Evolutionary conservation across 1,140 invertebrate species (phyloP).

Genomic region (Atta colombica): DNA sequence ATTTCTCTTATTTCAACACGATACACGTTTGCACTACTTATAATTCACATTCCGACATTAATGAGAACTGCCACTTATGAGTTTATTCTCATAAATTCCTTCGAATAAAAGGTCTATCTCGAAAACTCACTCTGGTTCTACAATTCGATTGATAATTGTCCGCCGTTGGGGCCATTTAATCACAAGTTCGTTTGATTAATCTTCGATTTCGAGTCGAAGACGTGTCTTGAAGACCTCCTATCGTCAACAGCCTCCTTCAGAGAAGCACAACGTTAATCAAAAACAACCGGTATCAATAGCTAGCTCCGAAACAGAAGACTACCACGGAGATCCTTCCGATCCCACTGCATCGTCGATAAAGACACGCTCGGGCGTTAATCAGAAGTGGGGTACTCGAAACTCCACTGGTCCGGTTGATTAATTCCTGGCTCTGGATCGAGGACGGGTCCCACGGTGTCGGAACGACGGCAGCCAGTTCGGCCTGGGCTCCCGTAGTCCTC

Average conservation of each 20-base stretch:
- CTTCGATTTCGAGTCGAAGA: slow-evolving; percentile 22
- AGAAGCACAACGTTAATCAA: slow-evolving; percentile 11
- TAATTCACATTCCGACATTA: background rate
- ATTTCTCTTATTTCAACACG: background rate
- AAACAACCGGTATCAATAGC: slow-evolving; percentile 19
- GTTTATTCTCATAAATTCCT: background rate
- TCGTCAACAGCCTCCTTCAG: slow-evolving; percentile 32
- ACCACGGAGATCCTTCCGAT: slow-evolving; percentile 18
- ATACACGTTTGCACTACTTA: background rate
- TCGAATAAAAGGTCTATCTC: slow-evolving; percentile 12
- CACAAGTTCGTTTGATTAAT: slow-evolving; percentile 36
- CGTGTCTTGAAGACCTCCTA: slow-evolving; percentile 27
- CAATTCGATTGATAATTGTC: background rate
- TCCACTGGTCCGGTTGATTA: slow-evolving; percentile 59
- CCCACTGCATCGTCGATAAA: background rate
- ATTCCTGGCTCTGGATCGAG: slow-evolving; percentile 62
- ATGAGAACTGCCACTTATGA: background rate
- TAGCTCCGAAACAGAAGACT: background rate
- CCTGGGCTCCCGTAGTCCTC: slow-evolving; percentile 66
- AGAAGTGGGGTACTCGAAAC: slow-evolving; percentile 38
- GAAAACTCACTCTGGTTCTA: background rate
- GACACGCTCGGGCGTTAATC: slow-evolving; percentile 43
- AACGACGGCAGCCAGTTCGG: slow-evolving; percentile 23
- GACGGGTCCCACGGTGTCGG: slow-evolving; percentile 53
- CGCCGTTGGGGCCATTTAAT: slow-evolving; percentile 29